phyloP scores from a whole-genome alignment of 2,888 invertebrate species.

The Chironomus riparius region DNA sequence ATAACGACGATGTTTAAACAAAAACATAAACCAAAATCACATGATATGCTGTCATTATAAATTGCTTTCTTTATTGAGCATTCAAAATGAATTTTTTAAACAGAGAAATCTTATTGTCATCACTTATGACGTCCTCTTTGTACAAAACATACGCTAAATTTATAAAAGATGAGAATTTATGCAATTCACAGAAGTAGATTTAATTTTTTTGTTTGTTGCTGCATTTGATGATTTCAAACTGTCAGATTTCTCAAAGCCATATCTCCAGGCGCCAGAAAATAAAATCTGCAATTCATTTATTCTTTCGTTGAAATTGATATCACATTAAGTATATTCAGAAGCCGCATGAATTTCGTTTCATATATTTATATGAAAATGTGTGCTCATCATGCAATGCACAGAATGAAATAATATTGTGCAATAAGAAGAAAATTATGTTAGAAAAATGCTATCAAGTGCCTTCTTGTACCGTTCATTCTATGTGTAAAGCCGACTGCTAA shows the following conservation, averaged over 20 bases:
- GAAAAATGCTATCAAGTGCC: not conserved
- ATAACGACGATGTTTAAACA: not conserved
- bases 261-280: slow-evolving; percentile 20
- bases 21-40: not conserved
- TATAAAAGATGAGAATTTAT: too few relatives aligned
- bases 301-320: slow-evolving; percentile 15
- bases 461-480: not conserved
- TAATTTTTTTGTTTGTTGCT: not conserved
- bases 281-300: slow-evolving; percentile 1
- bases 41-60: not conserved
- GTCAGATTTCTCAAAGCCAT: slow-evolving; percentile 13
- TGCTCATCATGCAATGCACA: not conserved
- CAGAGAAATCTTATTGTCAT: not conserved
- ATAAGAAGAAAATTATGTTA: too few relatives aligned
- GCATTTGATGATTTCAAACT: not conserved
- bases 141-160: too few relatives aligned
- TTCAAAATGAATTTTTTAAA: not conserved
- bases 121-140: not conserved
- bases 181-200: not conserved
- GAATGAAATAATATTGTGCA: not conserved
- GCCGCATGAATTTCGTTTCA: not conserved
- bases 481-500: slow-evolving; percentile 9
- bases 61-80: not conserved
- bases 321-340: not conserved
- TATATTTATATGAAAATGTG: not conserved